Conservation (phyloP, 2,113 vertebrate species). For the Nymphicus hollandicus region DNA sequence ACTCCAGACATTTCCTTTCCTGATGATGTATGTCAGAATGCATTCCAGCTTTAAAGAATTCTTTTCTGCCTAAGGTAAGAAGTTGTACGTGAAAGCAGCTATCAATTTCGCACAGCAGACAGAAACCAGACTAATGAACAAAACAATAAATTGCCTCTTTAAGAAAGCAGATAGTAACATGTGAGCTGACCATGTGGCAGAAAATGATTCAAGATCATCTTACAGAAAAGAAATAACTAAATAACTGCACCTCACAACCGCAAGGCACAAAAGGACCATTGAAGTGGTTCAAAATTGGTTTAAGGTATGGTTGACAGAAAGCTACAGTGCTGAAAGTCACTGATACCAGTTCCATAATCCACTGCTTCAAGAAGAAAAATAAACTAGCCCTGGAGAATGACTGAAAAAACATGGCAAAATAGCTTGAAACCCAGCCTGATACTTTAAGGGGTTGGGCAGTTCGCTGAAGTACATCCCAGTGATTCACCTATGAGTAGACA, state of each 20-base stretch:
- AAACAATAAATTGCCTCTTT: background rate
- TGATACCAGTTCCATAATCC: background rate
- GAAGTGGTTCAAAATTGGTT: background rate
- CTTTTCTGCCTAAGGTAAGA: conserved; percentile 25
- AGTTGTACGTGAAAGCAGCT: background rate
- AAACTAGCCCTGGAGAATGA: background rate
- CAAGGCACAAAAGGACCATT: background rate
- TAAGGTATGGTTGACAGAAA: background rate
- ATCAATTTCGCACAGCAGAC: background rate
- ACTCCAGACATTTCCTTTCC: background rate
- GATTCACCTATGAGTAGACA: background rate
- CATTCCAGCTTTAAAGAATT: background rate
- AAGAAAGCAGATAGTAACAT: background rate
- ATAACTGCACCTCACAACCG: background rate
- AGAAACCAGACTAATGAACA: conserved; percentile 25
- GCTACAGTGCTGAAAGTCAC: background rate
- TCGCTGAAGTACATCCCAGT: background rate
- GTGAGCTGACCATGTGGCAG: background rate
- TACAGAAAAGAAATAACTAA: background rate
- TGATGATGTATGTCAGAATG: background rate
- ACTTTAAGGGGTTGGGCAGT: too few species aligned
- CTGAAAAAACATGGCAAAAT: background rate
- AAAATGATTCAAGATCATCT: background rate
- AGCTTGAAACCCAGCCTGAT: background rate
- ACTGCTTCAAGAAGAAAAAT: background rate